Base-by-base conservation (phyloP, 2,888 invertebrate genomes). In the Pimpla rufipes region DNA sequence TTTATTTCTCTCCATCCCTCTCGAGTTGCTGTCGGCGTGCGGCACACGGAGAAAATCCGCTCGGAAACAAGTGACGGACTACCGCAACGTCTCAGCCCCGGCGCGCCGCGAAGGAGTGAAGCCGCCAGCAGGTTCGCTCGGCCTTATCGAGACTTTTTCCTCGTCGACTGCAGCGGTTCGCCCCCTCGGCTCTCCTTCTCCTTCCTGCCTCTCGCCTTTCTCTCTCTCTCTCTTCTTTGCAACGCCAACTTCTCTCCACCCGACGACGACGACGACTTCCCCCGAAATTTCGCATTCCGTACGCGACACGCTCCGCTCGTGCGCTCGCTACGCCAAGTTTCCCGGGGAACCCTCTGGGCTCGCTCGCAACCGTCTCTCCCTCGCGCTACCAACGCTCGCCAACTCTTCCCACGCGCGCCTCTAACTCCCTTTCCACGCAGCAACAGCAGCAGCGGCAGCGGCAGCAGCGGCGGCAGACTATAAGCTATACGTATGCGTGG, bases 241-340 rank as follows among this genome's bases (percentile, higher is more conserved):
- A 47, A 29, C 67, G 75, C 45, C 73, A 81, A 81, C 62, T 81
- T 81, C 62, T 81, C 62, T 62, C 78, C 78, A 47, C 70, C 79
- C 57, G 21, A 76, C 87, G 87, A 88, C 86, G 64, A 74, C 57
- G 21, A 76, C 87, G 87, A 88, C 86, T 87, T 86, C 85, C 71
- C 71, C 86, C 84, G 79, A 88, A 89, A 89, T 88, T 89, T 89
- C 87, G 87, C 87, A 89, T 89, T 89, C 88, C 87, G 85, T 86
- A 85, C 87, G 87, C 88, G 85, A 83, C 81, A 83, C 83, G 83
- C 80, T 83, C 55, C 80, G 79, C 83, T 77, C 80, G 83, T 83
- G 83, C 83, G 83, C 83, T 62, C 73, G 79, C 80, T 77, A 67
- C 83, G 83, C 79, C 83, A 83, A 83, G 64, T 83, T 80, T 83